Evolutionary conservation across 2,113 vertebrate genomes (phyloP).

Genomic region (Guaruba guarouba): DNA sequence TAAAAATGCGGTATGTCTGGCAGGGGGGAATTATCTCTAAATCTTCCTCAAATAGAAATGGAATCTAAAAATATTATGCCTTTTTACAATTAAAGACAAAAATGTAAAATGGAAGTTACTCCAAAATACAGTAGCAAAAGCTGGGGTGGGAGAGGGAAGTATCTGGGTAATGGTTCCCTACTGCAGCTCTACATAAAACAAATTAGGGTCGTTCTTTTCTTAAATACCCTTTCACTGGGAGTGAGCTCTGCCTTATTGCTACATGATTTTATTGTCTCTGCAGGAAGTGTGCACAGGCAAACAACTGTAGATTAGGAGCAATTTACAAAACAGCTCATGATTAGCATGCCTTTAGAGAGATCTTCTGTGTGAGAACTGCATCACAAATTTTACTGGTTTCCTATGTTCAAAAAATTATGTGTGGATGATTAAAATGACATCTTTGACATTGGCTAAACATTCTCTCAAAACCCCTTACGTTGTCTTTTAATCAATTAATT

Average conservation of each 20-base stretch:
- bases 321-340: not conserved
- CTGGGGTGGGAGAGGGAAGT: not conserved
- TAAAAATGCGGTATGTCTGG: not conserved
- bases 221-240: not conserved
- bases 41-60: not conserved
- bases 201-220: not conserved
- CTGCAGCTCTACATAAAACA: not conserved
- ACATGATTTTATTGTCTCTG: not conserved
- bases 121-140: not conserved
- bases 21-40: not conserved
- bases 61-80: not conserved
- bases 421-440: not conserved
- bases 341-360: not conserved
- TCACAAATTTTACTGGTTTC: not conserved
- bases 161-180: not conserved
- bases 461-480: not conserved
- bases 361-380: not conserved
- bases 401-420: not conserved
- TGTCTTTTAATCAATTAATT: not conserved
- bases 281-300: not conserved
- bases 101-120: not conserved
- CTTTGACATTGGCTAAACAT: not conserved
- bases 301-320: not conserved
- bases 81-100: not conserved
- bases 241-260: not conserved